These are phyloP conservation scores for Prunella fulvescens DNA, from an alignment of 2,113 vertebrate genomes.

Conservation along the genomic window DNA sequence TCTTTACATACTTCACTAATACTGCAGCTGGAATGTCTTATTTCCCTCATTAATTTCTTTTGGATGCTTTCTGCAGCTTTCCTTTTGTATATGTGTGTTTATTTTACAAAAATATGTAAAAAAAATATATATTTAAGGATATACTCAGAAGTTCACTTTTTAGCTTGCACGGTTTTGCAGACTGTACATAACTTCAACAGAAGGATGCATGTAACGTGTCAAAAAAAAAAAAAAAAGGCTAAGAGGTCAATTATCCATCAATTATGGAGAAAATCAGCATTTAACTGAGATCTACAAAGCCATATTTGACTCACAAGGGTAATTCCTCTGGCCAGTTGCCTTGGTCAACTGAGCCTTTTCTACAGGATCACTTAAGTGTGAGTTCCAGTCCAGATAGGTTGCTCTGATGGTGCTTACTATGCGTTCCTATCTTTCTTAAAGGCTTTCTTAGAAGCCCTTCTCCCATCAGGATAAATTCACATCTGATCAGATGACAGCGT, in stretches of 20 bases:
- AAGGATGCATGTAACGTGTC: not conserved
- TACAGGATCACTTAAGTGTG: not conserved
- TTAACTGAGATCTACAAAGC: not conserved
- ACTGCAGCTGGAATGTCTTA: not conserved
- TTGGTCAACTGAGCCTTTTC: not conserved
- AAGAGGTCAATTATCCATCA: not conserved
- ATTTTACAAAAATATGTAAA: not conserved
- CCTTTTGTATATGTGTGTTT: not conserved
- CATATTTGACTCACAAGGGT: accelerated
- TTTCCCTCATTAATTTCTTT: not conserved
- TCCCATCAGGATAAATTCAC: not conserved
- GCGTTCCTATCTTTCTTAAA: not conserved
- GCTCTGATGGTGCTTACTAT: not conserved
- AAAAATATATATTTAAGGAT: not conserved
- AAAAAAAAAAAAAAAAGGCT: not conserved
- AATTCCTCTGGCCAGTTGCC: not conserved
- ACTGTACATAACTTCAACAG: not conserved
- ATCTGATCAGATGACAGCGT: not conserved
- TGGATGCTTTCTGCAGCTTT: not conserved
- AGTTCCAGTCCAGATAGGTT: not conserved
- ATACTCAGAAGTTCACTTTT: not conserved
- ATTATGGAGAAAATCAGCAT: not conserved
- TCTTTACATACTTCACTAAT: not conserved
- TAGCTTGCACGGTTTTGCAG: not conserved
- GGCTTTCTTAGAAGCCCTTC: not conserved